phyloP scores from a whole-genome alignment of 2,113 vertebrate genomes.

The Trochalopteron elliotii region DNA sequence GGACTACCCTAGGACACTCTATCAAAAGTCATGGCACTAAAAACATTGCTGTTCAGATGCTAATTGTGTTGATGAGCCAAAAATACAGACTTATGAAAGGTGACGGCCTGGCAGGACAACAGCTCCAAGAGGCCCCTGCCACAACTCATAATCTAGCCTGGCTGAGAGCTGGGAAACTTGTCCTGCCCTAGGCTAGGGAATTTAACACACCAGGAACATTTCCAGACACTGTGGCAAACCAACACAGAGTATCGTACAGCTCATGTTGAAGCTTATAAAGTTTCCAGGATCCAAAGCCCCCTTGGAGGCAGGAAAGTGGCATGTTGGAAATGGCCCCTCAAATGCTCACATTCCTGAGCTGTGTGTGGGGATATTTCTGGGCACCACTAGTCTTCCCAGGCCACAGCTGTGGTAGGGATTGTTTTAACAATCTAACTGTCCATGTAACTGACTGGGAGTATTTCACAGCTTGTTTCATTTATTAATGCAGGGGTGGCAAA shows the following conservation, averaged over 20 bases:
- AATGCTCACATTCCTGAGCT: background rate
- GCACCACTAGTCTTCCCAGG: background rate
- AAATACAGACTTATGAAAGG: background rate
- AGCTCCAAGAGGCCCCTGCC: background rate
- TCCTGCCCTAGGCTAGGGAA: background rate
- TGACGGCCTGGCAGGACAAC: background rate
- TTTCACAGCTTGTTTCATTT: background rate
- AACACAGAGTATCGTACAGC: background rate
- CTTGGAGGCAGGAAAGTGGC: background rate
- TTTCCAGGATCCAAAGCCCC: background rate
- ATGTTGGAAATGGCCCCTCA: background rate
- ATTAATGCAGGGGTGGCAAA: background rate
- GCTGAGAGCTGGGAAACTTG: background rate
- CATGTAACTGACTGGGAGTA: background rate
- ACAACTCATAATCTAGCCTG: fast-evolving
- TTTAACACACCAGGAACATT: background rate
- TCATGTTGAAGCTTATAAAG: background rate
- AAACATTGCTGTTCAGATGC: background rate
- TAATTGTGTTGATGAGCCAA: background rate
- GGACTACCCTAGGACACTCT: background rate
- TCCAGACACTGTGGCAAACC: background rate
- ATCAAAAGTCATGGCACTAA: background rate
- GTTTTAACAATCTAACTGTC: background rate
- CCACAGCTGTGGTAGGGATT: background rate
- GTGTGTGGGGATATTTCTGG: background rate